Percentiles rank a stretch among this genome's conserved stretches.
Evolutionary conservation across 2,797 vertebrate species (phyloP).

Genomic region (Manis javanica): DNA sequence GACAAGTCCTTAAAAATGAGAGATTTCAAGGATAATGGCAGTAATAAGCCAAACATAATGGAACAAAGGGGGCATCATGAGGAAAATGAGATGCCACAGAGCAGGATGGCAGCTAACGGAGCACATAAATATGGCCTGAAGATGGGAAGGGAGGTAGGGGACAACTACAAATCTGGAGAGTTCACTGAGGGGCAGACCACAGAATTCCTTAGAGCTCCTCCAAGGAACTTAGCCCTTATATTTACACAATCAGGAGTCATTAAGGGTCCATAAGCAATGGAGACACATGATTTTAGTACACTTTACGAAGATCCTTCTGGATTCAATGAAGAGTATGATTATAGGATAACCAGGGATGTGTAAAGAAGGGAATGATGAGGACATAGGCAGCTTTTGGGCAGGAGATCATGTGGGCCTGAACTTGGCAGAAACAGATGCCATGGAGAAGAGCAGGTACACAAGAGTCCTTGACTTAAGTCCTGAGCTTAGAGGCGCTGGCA

Average conservation of each 20-base stretch:
- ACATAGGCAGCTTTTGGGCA: not conserved
- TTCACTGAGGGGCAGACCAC: not conserved
- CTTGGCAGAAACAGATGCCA: not conserved
- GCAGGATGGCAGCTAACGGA: not conserved
- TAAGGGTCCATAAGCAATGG: not conserved
- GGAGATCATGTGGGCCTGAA: not conserved
- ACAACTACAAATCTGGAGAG: not conserved
- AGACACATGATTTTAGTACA: not conserved
- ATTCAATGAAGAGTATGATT: not conserved
- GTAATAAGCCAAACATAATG: not conserved
- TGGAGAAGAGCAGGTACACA: not conserved
- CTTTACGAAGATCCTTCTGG: not conserved
- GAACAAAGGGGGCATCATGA: not conserved
- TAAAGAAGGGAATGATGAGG: not conserved
- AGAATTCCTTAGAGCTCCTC: not conserved
- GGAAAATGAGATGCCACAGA: not conserved
- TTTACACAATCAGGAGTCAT: not conserved
- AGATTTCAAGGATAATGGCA: not conserved
- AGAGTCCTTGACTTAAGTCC: not conserved
- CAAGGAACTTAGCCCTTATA: not conserved
- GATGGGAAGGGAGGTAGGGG: not conserved
- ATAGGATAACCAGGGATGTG: not conserved
- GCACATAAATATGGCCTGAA: not conserved
- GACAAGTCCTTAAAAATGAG: not conserved
- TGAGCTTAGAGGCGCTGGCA: not conserved